These are phyloP conservation scores for Microtus richardsoni DNA, from an alignment of 2,113 vertebrate species.

Conservation along the genomic window DNA sequence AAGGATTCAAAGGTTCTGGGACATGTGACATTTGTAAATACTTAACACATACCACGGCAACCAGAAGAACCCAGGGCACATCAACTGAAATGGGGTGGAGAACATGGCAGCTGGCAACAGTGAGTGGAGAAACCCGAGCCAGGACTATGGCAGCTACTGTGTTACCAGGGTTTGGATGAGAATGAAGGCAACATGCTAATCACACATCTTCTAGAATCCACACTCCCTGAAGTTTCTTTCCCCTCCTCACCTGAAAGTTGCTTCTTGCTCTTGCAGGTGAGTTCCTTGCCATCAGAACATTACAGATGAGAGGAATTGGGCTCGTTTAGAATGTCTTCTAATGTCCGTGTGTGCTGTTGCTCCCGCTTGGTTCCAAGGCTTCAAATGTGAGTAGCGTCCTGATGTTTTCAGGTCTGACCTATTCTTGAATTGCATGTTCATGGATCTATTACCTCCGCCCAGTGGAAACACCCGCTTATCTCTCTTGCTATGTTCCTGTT, in stretches of 20 bases:
- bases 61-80: not conserved
- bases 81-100: not conserved
- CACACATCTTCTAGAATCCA: not conserved
- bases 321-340: not conserved
- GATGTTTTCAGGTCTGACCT: not conserved
- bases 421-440: not conserved
- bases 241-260: not conserved
- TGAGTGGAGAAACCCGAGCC: not conserved
- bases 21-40: not conserved
- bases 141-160: not conserved
- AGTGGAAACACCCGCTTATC: not conserved
- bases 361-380: not conserved
- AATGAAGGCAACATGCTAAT: not conserved
- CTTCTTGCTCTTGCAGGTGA: not conserved
- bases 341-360: not conserved
- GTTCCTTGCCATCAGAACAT: not conserved
- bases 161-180: not conserved
- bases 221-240: not conserved
- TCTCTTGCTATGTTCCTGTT: too few relatives aligned
- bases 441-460: not conserved
- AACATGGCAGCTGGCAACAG: not conserved
- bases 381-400: not conserved
- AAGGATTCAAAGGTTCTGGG: not conserved
- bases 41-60: not conserved
- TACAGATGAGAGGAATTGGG: not conserved